Evolutionary conservation across 2,888 invertebrate species (phyloP), one percentile per base, ranked within the genome.

Genomic region (Uloborus plumipes): DNA sequence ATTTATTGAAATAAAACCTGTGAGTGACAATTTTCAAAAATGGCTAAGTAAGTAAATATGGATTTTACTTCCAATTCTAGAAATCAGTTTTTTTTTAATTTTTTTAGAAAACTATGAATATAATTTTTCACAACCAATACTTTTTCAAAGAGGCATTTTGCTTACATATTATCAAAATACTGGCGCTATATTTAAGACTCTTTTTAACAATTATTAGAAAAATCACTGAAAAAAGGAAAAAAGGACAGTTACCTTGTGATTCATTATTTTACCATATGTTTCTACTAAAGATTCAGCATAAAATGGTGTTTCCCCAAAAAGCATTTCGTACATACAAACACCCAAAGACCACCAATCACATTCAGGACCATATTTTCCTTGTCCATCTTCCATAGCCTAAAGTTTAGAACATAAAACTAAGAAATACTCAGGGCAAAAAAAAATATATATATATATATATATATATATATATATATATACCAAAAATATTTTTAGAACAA

Each of bases 331-430:
- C 97, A 99, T 98, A 89, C 98, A 98, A 47, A 99, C 98, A 74
- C 99, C 98, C 85, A 99, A 91, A 0, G 98, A 98, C 99, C 99
- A 99, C 99, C 99, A 99, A 91, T 99, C 99, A 89, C 99, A 99
- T 90, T 99, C 99, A 0, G 97, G 95, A 0, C 99, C 99, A 89
- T 99, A 99, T 87, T 94, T 92, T 9, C 98, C 98, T 89, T 98
- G 97, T 0, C 98, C 98, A 90, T 98, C 98, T 91, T 99, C 98
- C 97, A 99, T 98, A 59, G 98, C 98, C 94, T 95, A 89, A 7
- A 83, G 64, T 50, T 47, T 15, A 59, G 16, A 26, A 51, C 26
- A 49, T 50, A 14, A 50, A 22, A 61, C 15, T 3, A 70, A 31
- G 13, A 18, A 20, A 20, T 65, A n/a, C n/a, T 31, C 7, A 47